Evolutionary conservation across 1,140 invertebrate species (phyloP).

Genomic region (Tenebrio molitor): DNA sequence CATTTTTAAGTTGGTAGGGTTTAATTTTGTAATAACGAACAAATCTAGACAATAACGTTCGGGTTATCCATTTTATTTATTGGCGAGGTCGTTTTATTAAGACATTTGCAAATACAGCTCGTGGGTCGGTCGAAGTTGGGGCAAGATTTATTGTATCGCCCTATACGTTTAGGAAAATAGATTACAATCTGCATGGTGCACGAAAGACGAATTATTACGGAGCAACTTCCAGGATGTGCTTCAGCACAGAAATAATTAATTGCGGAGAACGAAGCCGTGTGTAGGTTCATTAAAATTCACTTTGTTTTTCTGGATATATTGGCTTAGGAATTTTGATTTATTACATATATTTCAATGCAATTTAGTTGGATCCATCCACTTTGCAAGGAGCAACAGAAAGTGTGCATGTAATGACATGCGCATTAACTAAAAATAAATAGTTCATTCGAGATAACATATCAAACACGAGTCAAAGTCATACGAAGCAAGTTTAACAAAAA

Average conservation of each 20-base stretch:
- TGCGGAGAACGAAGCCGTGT: constrained; percentile 2
- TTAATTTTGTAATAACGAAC: too few relatives aligned
- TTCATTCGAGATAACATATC: too few relatives aligned
- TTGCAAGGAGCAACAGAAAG: too few relatives aligned
- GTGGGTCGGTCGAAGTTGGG: constrained; percentile 1
- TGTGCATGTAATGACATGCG: too few relatives aligned
- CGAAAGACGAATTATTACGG: constrained; percentile 31
- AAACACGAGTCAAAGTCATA: too few relatives aligned
- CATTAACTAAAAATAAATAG: too few relatives aligned
- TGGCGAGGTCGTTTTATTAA: constrained; percentile 4
- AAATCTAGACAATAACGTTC: too few relatives aligned
- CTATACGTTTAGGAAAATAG: constrained; percentile 31
- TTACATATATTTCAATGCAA: too few relatives aligned
- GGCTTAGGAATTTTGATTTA: too few relatives aligned
- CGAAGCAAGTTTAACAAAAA: too few relatives aligned
- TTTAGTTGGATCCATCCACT: too few relatives aligned
- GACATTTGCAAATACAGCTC: constrained; percentile 31
- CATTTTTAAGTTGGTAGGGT: too few relatives aligned
- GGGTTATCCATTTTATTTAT: neutral
- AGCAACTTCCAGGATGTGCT: constrained; percentile 18
- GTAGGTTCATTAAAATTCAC: constrained; percentile 20
- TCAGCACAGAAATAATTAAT: constrained; percentile 26
- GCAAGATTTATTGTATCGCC: constrained; percentile 15
- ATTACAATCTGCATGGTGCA: constrained; percentile 25
- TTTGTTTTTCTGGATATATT: constrained; percentile 27